Evolutionary conservation across 2,888 invertebrate species (phyloP).

Genomic region (Coleophora flavipennella): DNA sequence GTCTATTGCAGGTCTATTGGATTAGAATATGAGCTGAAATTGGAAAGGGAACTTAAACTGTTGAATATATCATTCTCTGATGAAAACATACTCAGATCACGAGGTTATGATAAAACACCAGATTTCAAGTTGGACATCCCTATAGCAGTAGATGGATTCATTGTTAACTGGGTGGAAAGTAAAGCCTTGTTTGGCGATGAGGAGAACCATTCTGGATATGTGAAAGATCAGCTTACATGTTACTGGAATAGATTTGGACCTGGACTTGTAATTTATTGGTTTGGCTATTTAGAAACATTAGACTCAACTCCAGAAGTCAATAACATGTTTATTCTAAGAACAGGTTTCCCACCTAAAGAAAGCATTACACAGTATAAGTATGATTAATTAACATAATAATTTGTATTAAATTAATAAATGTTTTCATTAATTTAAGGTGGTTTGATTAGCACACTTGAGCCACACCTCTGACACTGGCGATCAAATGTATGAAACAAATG

Average conservation of each 20-base stretch:
- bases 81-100: constrained; percentile 83
- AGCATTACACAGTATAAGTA: constrained; percentile 58
- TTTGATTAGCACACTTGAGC: too few species aligned
- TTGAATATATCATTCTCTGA: constrained; percentile 71
- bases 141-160: constrained; percentile 85
- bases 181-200: constrained; percentile 95
- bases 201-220: constrained; percentile 84
- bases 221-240: constrained; percentile 87
- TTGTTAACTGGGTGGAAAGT: constrained; percentile 97
- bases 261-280: constrained; percentile 96
- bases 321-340: constrained; percentile 70
- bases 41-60: constrained; percentile 74
- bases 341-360: constrained; percentile 64
- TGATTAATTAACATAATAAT: background rate
- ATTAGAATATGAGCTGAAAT: constrained; percentile 86
- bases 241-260: constrained; percentile 97
- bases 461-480: too few species aligned
- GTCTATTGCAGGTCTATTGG: constrained; percentile 83
- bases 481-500: too few species aligned
- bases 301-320: constrained; percentile 78
- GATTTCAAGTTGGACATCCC: constrained; percentile 93
- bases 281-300: constrained; percentile 84
- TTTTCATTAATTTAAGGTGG: too few species aligned
- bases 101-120: constrained; percentile 96
- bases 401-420: too few species aligned